Evolutionary conservation across 2,797 vertebrate genomes (phyloP), one percentile per base, ranked within the genome.

Genomic region (Dendrocincla fuliginosa): DNA sequence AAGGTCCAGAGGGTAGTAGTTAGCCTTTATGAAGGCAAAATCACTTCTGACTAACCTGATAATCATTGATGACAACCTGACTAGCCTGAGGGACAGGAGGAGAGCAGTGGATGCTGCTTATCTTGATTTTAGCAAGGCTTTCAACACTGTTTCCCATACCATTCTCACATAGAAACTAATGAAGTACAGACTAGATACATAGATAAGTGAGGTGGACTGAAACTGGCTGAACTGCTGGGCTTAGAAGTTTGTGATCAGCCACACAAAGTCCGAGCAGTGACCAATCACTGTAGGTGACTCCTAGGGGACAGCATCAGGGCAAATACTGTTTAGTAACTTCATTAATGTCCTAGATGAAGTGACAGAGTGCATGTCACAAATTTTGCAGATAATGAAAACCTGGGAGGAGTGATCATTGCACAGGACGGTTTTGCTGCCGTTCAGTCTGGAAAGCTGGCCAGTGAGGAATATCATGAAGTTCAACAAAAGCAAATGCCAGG

Each of bases 281-380:
- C 3, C 23, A 27, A 41, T 37, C 27, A 53, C 11, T 49, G 7
- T 0, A 57, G 39, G 10, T 68, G 41, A 32, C 28, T 78, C 18
- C 22, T 44, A 61, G 44, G 11, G 7, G 4, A 53, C 27, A 57
- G 8, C 7, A 46, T 0, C 18, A n/a, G 10, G 24, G 37, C 30
- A 35, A 53, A 39, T 15, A 30, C 5, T 16, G 2, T 33, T 77
- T 44, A 56, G 39, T 5, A 52, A 41, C 25, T 76, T 68, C 6
- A 32, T 49, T 65, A 46, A 32, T 65, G 52, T 16, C 8, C 27
- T 56, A 10, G 23, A 50, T 19, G 30, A 52, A 84, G 52, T 15
- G 25, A 35, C 52, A 59, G 25, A 59, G 25, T 19, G 10, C 17
- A 41, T 11, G 17, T 71, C 33, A 19, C 7, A 46, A 41, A 52